Evolutionary conservation across 2,888 invertebrate species (phyloP).

Genomic region (Cabera pusaria): DNA sequence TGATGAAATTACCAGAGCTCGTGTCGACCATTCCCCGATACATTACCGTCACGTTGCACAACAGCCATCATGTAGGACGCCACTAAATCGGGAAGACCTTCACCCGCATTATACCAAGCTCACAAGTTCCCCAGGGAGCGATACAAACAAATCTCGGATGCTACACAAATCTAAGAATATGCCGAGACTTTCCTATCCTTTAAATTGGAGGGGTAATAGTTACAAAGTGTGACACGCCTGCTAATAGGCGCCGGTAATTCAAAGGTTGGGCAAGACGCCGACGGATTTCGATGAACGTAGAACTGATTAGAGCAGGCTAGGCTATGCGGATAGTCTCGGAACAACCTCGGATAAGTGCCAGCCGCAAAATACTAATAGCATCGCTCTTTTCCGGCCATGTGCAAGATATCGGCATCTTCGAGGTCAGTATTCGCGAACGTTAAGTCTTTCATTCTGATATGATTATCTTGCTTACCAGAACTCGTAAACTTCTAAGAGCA

Average conservation of each 20-base stretch:
- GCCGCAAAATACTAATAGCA: slow-evolving; percentile 32
- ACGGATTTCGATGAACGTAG: slow-evolving; percentile 14
- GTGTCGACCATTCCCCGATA: slow-evolving; percentile 37
- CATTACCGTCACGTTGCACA: slow-evolving; percentile 59
- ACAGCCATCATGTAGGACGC: slow-evolving; percentile 62
- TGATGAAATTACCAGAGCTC: slow-evolving; percentile 54
- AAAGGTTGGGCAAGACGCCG: slow-evolving; percentile 34
- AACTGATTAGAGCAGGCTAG: slow-evolving; percentile 25
- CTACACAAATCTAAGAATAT: slow-evolving; percentile 7
- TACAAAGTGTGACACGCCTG: slow-evolving; percentile 28
- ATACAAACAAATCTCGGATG: slow-evolving; percentile 23
- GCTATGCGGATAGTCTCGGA: slow-evolving; percentile 32
- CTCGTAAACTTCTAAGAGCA: slow-evolving; percentile 90
- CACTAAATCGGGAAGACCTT: slow-evolving; percentile 78
- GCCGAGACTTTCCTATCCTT: slow-evolving; percentile 4
- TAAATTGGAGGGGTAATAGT: slow-evolving; percentile 29
- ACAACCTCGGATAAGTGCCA: slow-evolving; percentile 31
- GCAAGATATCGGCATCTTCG: slow-evolving; percentile 36
- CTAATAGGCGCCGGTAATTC: slow-evolving; percentile 34
- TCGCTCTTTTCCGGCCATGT: slow-evolving; percentile 44
- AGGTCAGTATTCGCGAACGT: slow-evolving; percentile 42
- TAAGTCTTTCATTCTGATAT: slow-evolving; percentile 17
- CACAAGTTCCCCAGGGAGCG: slow-evolving; percentile 58
- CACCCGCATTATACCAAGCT: slow-evolving; percentile 63
- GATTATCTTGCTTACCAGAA: slow-evolving; percentile 84